Percentiles rank a stretch among this genome's conserved stretches.
Evolutionary conservation across 2,888 invertebrate species (phyloP).

Genomic region (Anoplius nigerrimus): DNA sequence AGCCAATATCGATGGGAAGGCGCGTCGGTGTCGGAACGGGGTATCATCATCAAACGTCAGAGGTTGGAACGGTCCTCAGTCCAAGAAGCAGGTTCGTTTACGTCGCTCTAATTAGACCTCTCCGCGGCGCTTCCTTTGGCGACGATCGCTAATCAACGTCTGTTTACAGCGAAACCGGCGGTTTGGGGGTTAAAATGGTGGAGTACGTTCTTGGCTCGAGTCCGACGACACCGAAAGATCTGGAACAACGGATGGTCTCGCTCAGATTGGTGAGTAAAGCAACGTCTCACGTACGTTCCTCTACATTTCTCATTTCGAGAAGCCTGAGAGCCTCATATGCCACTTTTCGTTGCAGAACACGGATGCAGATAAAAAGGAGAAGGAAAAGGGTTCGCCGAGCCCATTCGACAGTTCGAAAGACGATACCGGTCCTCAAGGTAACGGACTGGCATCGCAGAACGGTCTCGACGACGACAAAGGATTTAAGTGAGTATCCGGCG

Average conservation of each 20-base stretch:
- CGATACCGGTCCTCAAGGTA: conserved; percentile 77
- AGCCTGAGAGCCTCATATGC: not conserved
- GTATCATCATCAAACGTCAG: conserved; percentile 73
- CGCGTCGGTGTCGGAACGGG: conserved; percentile 79
- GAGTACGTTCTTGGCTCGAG: conserved; percentile 97
- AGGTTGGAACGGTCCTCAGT: conserved; percentile 73
- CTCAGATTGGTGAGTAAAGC: conserved; percentile 73
- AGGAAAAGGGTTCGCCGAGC: conserved; percentile 78
- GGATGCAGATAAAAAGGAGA: conserved; percentile 75
- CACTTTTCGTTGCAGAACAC: conserved; percentile 60
- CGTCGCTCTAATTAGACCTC: conserved; percentile 1
- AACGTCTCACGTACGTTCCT: not conserved
- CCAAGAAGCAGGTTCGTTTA: conserved; percentile 71
- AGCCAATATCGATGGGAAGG: conserved; percentile 86
- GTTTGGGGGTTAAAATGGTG: conserved; percentile 97
- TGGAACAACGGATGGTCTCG: conserved; percentile 72
- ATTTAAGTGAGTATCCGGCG: conserved; percentile 86
- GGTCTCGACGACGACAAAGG: conserved; percentile 92
- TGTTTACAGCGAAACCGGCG: conserved; percentile 86
- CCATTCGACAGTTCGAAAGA: conserved; percentile 79
- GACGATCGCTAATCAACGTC: not conserved
- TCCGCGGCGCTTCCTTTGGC: not conserved
- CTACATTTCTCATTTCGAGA: not conserved
- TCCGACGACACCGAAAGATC: conserved; percentile 80
- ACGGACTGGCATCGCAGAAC: conserved; percentile 79